A percentile compares a stretch with the other conserved stretches of the same genome.
Conservation (phyloP, 2,113 vertebrate genomes). For the Oncorhynchus keta region DNA sequence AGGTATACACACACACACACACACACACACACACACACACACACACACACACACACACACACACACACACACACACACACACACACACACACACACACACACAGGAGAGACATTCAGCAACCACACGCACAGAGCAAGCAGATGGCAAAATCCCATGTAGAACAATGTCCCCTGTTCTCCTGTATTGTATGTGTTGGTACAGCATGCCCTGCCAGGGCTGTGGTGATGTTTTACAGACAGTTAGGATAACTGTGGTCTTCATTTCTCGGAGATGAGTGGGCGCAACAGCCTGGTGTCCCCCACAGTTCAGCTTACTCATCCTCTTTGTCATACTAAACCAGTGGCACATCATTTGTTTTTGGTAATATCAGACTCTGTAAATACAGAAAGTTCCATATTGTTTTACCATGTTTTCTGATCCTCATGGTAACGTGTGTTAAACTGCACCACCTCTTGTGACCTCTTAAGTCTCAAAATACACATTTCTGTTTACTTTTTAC, state of each 20-base stretch:
- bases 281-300: constrained; percentile 36
- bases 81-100: constrained; percentile 48
- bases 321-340: constrained; percentile 59
- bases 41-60: constrained; percentile 55
- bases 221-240: constrained; percentile 57
- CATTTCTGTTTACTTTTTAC: constrained; percentile 29
- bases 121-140: constrained; percentile 13
- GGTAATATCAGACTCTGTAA: constrained; percentile 46
- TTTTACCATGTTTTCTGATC: constrained; percentile 63
- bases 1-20: constrained; percentile 34
- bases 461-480: constrained; percentile 32
- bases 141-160: constrained; percentile 38
- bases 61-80: constrained; percentile 55
- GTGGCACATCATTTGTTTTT: constrained; percentile 57
- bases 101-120: constrained; percentile 53
- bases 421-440: constrained; percentile 56
- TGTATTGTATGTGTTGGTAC: constrained; percentile 41
- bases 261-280: constrained; percentile 59
- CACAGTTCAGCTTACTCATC: constrained; percentile 63
- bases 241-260: constrained; percentile 50
- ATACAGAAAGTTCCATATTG: constrained; percentile 42
- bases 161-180: constrained; percentile 67
- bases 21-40: constrained; percentile 57
- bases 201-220: constrained; percentile 43
- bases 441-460: constrained; percentile 42